Percentiles rank a stretch among this genome's conserved stretches.
These are phyloP conservation scores for Platerodrilus igneus DNA, from an alignment of 2,888 invertebrate species.

Conservation along the genomic window DNA sequence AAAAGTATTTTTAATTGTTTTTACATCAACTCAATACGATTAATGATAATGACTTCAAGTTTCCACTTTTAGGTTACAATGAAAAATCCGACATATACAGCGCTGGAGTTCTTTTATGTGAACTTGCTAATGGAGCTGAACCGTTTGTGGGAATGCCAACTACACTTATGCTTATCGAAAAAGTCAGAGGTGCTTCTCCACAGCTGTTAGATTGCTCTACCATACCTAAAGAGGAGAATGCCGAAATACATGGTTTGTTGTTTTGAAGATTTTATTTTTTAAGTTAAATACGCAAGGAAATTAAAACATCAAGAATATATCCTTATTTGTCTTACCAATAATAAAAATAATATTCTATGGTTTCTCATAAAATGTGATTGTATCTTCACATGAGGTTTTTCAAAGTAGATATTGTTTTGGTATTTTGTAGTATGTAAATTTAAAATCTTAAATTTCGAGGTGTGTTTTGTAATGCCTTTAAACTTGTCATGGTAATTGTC, in stretches of 20 bases:
- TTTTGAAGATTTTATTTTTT: not conserved
- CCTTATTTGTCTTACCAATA: no score
- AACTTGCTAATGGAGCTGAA: constrained; percentile 82
- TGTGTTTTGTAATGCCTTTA: no score
- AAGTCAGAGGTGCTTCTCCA: constrained; percentile 74
- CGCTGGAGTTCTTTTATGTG: constrained; percentile 81
- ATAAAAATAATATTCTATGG: constrained; percentile 7
- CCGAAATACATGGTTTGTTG: constrained; percentile 39
- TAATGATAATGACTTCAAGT: constrained; percentile 2
- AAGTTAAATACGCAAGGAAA: constrained; percentile 3
- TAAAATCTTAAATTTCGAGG: no score
- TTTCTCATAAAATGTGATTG: no score
- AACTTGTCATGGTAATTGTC: no score
- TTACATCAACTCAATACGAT: not conserved
- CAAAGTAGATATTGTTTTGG: no score
- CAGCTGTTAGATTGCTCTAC: constrained; percentile 71
- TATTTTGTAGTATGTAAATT: no score
- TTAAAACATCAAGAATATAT: no score
- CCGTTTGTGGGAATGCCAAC: constrained; percentile 81
- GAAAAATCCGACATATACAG: constrained; percentile 90
- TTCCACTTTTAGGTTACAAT: constrained; percentile 71
- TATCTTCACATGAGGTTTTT: no score
- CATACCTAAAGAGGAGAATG: constrained; percentile 52
- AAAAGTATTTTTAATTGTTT: no score
- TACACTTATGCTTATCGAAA: constrained; percentile 90